Evolutionary conservation across 2,888 invertebrate species (phyloP), one percentile per base, ranked within the genome.

Genomic region (Acrobasis consociella): DNA sequence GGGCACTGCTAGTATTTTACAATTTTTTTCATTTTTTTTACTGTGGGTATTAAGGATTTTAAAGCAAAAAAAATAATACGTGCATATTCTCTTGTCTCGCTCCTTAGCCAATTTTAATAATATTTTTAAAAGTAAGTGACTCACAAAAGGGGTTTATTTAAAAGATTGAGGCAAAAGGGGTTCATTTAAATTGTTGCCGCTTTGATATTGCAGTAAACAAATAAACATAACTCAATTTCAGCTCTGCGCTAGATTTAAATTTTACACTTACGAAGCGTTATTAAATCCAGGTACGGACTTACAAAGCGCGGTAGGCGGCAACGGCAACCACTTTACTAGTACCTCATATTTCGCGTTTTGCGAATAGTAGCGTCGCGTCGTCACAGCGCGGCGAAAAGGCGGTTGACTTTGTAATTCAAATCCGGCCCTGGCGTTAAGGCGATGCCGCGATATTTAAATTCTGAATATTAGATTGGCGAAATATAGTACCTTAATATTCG

Each of bases 401-500:
- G 76, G 82, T 76, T 72, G 80, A 86, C 85, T 90, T 90, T 90
- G 89, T 86, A 87, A 90, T 89, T 89, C 89, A 89, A 90, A 90
- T 90, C 78, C 81, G 71, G 68, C 73, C 70, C 71, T 71, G 76
- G 78, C 78, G 81, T 83, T 85, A 84, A 85, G 77, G 83, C 77
- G 80, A 81, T 77, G 78, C 71, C 62, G 68, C 74, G 75, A 85
- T 87, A 89, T 89, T 89, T 88, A 87, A 88, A 88, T 87, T 77
- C 74, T 74, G 80, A 80, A 85, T 87, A 86, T 86, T 83, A 87
- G 82, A 86, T 86, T 79, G 76, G 76, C 76, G 79, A 81, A 80
- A 79, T 82, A 78, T 81, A 81, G 76, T 72, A 72, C 73, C 73
- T 78, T 75, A 75, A 79, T 80, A 81, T 80, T 77, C 73, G 52